phyloP scores from a whole-genome alignment of 2,113 vertebrate genomes.

The Crotophaga sulcirostris region DNA sequence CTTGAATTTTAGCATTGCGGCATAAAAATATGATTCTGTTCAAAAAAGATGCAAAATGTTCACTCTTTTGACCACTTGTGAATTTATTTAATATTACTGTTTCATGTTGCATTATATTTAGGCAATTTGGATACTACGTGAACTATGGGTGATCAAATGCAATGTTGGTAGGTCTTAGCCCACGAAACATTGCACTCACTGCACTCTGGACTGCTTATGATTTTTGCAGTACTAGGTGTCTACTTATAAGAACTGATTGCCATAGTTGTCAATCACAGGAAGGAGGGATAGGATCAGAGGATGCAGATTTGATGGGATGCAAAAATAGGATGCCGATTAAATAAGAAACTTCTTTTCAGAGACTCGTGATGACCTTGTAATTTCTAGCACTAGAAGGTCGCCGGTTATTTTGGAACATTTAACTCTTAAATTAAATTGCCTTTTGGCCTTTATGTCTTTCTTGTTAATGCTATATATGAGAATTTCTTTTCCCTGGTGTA shows the following conservation, averaged over 20 bases:
- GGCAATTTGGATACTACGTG: neutral
- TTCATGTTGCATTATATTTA: neutral
- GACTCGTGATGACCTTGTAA: neutral
- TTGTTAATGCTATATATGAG: neutral
- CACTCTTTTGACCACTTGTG: neutral
- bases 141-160: neutral
- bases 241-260: neutral
- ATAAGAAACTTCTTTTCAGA: neutral
- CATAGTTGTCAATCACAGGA: neutral
- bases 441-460: neutral
- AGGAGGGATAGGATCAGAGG: neutral
- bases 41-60: neutral
- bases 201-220: neutral
- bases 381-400: neutral
- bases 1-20: neutral
- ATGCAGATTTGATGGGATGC: neutral
- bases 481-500: neutral
- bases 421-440: neutral
- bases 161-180: neutral
- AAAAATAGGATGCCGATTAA: neutral
- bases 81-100: neutral
- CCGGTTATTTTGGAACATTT: neutral
- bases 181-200: neutral
- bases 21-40: neutral
- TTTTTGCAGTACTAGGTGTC: neutral